Percentiles rank a stretch among this genome's conserved stretches.
These are phyloP conservation scores for Corbicula japonica DNA, from an alignment of 2,888 invertebrate genomes.

Conservation along the genomic window DNA sequence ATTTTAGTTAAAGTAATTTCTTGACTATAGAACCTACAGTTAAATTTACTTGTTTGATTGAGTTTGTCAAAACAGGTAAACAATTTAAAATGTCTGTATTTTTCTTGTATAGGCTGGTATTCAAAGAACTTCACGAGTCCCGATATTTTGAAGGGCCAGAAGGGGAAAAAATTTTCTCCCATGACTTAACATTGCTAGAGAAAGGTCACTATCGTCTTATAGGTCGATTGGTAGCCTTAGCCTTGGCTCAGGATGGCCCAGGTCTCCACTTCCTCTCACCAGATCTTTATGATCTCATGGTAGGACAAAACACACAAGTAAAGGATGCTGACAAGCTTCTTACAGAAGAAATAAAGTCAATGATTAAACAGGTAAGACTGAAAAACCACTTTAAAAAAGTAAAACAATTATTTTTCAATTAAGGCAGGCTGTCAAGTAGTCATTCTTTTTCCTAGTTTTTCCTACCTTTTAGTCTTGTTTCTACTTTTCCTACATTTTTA, in stretches of 20 bases:
- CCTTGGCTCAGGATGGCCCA: slow-evolving; percentile 26
- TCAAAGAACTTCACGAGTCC: slow-evolving; percentile 17
- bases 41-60: no score
- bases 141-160: slow-evolving; percentile 31
- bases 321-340: slow-evolving; percentile 15
- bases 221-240: slow-evolving; percentile 23
- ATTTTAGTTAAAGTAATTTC: no score
- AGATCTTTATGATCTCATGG: slow-evolving; percentile 26
- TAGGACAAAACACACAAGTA: slow-evolving; percentile 13
- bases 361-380: slow-evolving; percentile 32
- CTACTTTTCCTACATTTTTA: no score
- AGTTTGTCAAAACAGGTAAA: no score
- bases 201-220: slow-evolving; percentile 23
- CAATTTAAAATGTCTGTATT: background rate
- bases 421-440: no score
- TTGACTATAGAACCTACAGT: no score
- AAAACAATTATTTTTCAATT: no score
- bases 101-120: slow-evolving; percentile 9
- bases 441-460: no score
- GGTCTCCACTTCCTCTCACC: slow-evolving; percentile 26
- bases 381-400: background rate
- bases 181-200: slow-evolving; percentile 24
- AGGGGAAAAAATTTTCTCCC: slow-evolving; percentile 32
- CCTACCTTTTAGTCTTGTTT: no score
- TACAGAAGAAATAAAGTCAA: slow-evolving; percentile 5